phyloP scores from a whole-genome alignment of 1,140 invertebrate species.

The Trichonephila clavata region DNA sequence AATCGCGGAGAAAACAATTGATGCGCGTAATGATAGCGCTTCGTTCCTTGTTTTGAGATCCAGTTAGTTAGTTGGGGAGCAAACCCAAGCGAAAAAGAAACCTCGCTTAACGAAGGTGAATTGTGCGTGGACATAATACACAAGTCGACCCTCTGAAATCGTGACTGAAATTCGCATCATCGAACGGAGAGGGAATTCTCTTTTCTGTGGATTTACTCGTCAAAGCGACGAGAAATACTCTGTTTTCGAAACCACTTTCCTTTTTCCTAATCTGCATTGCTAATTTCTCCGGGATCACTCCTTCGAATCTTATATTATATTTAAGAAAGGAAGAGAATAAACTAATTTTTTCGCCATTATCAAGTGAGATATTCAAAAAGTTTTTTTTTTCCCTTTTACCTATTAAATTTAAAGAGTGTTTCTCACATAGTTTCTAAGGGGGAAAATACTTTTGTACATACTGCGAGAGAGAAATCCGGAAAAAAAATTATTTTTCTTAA shows the following conservation, averaged over 20 bases:
- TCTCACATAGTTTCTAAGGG: too few relatives aligned
- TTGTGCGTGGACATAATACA: slow-evolving; percentile 31
- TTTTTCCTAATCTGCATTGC: background rate
- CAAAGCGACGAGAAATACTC: background rate
- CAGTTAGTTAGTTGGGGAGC: slow-evolving; percentile 4
- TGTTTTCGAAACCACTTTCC: background rate
- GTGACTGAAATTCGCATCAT: slow-evolving; percentile 31
- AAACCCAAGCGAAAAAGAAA: slow-evolving; percentile 7
- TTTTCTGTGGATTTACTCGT: background rate
- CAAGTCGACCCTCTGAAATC: background rate
- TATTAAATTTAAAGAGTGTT: background rate
- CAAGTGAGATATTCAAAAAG: background rate
- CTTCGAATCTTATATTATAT: background rate
- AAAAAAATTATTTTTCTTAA: background rate
- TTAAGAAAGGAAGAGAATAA: background rate
- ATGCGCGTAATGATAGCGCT: slow-evolving; percentile 21
- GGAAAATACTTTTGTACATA: background rate
- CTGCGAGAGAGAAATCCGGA: background rate
- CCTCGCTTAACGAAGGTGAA: slow-evolving; percentile 6
- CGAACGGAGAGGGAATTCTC: background rate
- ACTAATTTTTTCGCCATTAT: background rate
- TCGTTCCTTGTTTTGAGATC: slow-evolving; percentile 10
- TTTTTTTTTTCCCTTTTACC: background rate
- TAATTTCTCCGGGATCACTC: background rate
- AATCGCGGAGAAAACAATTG: background rate